phyloP scores from a whole-genome alignment of 2,888 invertebrate genomes.

The Catocala nupta region DNA sequence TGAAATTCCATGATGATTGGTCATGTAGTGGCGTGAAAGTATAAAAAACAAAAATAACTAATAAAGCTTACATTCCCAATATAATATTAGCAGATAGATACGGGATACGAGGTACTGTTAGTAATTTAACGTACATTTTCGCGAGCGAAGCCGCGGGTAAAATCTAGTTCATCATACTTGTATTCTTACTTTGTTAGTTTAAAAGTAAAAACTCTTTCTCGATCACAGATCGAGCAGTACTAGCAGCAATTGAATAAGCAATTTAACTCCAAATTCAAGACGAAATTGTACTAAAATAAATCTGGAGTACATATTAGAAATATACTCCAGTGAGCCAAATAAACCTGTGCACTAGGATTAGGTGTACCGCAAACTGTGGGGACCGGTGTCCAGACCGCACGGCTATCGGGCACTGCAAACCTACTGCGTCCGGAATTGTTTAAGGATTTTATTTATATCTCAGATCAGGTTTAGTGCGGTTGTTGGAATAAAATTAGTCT shows the following conservation, averaged over 20 bases:
- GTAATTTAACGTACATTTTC: too few species aligned
- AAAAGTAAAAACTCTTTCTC: too few species aligned
- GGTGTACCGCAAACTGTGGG: conserved; percentile 34
- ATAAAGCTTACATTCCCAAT: too few species aligned
- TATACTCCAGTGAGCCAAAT: conserved; percentile 19
- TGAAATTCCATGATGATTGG: too few species aligned
- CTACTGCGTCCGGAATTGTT: conserved; percentile 21
- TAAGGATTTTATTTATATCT: conserved; percentile 32
- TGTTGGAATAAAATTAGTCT: conserved; percentile 15
- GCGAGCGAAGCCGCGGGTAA: too few species aligned
- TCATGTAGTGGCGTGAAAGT: too few species aligned
- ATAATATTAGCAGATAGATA: too few species aligned
- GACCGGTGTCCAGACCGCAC: conserved; percentile 31
- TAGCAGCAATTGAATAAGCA: not conserved
- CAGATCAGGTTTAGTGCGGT: conserved; percentile 17
- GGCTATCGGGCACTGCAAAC: conserved; percentile 17
- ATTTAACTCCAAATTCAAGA: not conserved
- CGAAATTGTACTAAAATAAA: not conserved
- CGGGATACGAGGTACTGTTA: too few species aligned
- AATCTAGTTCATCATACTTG: too few species aligned
- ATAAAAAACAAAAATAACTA: too few species aligned
- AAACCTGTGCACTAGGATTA: conserved; percentile 31
- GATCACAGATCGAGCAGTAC: too few species aligned
- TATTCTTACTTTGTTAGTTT: too few species aligned
- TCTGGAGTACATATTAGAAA: not conserved